Conservation (phyloP, 2,797 vertebrate genomes). For the Lutjanus campechanus region DNA sequence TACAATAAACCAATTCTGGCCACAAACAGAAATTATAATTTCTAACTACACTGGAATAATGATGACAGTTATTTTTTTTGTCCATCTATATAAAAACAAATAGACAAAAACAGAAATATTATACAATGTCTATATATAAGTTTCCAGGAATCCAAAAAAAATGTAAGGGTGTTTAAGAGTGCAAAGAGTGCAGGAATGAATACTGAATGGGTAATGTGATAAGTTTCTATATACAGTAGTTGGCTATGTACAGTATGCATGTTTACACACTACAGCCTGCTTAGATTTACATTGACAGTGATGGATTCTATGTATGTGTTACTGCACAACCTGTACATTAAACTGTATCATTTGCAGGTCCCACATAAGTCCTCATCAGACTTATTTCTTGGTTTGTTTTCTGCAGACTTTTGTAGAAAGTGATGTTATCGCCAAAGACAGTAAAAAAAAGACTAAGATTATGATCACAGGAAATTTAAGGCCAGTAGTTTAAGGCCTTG, state of each 20-base stretch:
- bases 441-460: not conserved
- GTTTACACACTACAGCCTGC: too few species aligned
- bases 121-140: too few species aligned
- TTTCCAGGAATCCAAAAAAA: too few species aligned
- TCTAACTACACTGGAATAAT: too few species aligned
- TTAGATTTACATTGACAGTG: too few species aligned
- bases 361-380: too few species aligned
- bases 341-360: not conserved
- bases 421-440: not conserved
- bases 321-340: not conserved
- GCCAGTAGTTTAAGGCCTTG: not conserved
- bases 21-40: too few species aligned
- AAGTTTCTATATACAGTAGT: not conserved
- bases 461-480: not conserved
- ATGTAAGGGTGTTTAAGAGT: not conserved
- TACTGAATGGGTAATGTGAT: not conserved
- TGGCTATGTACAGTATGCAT: too few species aligned
- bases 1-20: too few species aligned
- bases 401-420: not conserved
- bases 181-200: not conserved
- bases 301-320: not conserved
- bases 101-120: too few species aligned
- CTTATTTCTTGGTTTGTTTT: not conserved
- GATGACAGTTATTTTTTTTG: not conserved
- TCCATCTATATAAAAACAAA: not conserved